A percentile compares a stretch with the other conserved stretches of the same genome.
phyloP scores from a whole-genome alignment of 2,888 invertebrate genomes.

The Mythimna loreyi region DNA sequence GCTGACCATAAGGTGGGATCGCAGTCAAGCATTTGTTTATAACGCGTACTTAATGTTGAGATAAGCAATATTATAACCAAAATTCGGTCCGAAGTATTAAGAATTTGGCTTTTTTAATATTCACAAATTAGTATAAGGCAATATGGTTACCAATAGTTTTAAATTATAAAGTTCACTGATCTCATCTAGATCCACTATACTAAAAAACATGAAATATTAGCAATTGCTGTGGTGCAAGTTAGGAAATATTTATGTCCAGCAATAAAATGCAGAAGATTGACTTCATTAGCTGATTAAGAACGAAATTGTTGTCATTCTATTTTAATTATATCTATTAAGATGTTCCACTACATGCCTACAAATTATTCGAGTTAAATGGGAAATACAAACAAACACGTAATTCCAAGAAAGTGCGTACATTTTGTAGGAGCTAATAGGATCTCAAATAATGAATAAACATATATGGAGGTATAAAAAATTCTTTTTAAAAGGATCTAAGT shows the following conservation, averaged over 20 bases:
- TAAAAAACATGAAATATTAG: not conserved
- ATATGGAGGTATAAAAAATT: too few species aligned
- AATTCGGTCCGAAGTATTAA: too few species aligned
- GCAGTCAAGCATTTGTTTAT: too few species aligned
- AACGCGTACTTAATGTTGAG: too few species aligned
- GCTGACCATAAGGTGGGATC: too few species aligned
- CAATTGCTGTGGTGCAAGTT: constrained; percentile 31
- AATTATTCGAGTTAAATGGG: constrained; percentile 16
- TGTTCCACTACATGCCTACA: constrained; percentile 6
- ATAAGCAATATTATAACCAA: too few species aligned
- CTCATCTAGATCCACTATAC: not conserved
- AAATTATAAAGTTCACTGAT: not conserved
- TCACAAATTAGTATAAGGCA: too few species aligned
- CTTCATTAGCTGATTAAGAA: constrained; percentile 6
- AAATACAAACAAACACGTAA: constrained; percentile 25
- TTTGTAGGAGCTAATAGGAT: constrained; percentile 2
- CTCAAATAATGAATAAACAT: constrained; percentile 41
- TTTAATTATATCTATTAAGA: constrained; percentile 39
- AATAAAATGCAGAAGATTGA: constrained; percentile 20
- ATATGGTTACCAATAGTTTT: not conserved
- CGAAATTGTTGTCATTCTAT: constrained; percentile 31
- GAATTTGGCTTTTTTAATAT: too few species aligned
- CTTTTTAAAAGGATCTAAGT: constrained; percentile 17
- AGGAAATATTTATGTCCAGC: not conserved
- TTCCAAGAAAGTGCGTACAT: constrained; percentile 40